A percentile compares a stretch with the other conserved stretches of the same genome.
phyloP scores from a whole-genome alignment of 2,113 vertebrate genomes.

The Tringa solitaria region DNA sequence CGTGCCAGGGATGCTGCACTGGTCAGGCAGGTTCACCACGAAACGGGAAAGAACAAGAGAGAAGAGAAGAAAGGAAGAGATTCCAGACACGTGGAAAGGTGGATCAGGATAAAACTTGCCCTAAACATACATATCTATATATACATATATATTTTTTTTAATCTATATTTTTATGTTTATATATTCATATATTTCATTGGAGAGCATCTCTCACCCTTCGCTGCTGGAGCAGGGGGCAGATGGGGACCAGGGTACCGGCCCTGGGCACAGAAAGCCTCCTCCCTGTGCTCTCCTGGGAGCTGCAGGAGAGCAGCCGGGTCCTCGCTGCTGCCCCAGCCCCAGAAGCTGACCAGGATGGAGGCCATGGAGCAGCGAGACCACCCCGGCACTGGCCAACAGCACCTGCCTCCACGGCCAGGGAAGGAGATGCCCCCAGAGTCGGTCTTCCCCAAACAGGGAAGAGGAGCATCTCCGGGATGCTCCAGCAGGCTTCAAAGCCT shows the following conservation, averaged over 20 bases:
- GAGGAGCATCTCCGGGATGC: background rate
- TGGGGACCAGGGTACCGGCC: accelerated
- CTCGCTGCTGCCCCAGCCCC: background rate
- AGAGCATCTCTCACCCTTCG: background rate
- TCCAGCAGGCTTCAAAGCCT: background rate
- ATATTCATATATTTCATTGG: background rate
- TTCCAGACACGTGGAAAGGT: background rate
- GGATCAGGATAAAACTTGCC: background rate
- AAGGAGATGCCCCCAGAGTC: background rate
- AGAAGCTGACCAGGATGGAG: accelerated
- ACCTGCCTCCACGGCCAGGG: background rate
- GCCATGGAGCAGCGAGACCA: background rate
- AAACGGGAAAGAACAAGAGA: background rate
- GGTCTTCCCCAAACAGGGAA: background rate
- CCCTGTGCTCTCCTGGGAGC: background rate
- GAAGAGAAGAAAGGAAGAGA: background rate
- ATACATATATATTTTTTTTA: background rate
- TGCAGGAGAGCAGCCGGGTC: background rate
- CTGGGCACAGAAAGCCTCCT: background rate
- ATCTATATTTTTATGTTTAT: background rate
- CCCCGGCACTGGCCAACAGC: accelerated
- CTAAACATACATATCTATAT: background rate
- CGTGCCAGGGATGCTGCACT: background rate
- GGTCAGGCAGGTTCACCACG: background rate
- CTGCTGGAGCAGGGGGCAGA: background rate